These are phyloP conservation scores for Silvanus unidentatus DNA, from an alignment of 2,888 invertebrate genomes.

Conservation along the genomic window DNA sequence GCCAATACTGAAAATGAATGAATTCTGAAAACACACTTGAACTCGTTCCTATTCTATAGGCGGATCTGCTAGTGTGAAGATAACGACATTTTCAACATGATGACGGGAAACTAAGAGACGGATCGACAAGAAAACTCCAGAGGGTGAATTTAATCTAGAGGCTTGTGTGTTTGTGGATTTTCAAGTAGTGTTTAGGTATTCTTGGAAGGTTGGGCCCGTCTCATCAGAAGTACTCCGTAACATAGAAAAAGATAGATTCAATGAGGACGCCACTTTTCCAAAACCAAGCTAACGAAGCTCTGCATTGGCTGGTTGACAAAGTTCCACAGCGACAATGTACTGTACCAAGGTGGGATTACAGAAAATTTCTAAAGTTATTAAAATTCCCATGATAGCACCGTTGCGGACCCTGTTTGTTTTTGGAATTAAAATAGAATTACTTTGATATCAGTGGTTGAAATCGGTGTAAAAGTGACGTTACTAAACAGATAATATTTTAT, in stretches of 20 bases:
- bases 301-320: slow-evolving; percentile 21
- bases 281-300: slow-evolving; percentile 37
- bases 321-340: not conserved
- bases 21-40: slow-evolving; percentile 22
- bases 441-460: too few relatives aligned
- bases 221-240: slow-evolving; percentile 41
- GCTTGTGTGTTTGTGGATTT: slow-evolving; percentile 45
- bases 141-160: slow-evolving; percentile 46
- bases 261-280: slow-evolving; percentile 33
- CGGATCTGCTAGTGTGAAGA: slow-evolving; percentile 43
- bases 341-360: too few relatives aligned
- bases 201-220: slow-evolving; percentile 39
- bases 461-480: too few relatives aligned
- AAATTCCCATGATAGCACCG: too few relatives aligned
- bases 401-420: too few relatives aligned
- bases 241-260: not conserved
- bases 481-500: too few relatives aligned
- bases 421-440: too few relatives aligned
- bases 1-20: slow-evolving; percentile 22
- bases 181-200: slow-evolving; percentile 48
- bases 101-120: slow-evolving; percentile 44
- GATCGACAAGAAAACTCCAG: slow-evolving; percentile 43
- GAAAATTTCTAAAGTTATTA: too few relatives aligned
- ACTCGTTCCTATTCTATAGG: slow-evolving; percentile 37
- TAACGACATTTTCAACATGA: slow-evolving; percentile 46